These are phyloP conservation scores for Agriopis leucophaearia DNA, from an alignment of 2,888 invertebrate species.

Conservation along the genomic window DNA sequence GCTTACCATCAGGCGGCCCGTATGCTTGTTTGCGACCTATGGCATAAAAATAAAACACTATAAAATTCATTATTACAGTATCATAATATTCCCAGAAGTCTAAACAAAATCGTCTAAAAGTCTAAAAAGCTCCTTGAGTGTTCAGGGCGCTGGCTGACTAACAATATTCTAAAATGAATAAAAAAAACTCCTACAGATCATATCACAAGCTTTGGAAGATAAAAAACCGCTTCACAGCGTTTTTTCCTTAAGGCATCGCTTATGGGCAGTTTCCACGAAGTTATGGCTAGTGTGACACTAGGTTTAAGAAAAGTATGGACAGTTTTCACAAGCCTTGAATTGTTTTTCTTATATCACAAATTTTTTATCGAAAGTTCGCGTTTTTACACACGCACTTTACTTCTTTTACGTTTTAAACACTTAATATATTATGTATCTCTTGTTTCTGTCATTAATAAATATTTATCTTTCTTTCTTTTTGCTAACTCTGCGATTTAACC, in stretches of 20 bases:
- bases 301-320: not conserved
- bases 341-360: too few relatives aligned
- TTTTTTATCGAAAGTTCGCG: too few relatives aligned
- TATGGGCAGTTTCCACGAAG: slow-evolving; percentile 35
- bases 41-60: too few relatives aligned
- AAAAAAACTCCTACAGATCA: slow-evolving; percentile 35
- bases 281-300: slow-evolving; percentile 24
- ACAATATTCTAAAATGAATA: slow-evolving; percentile 33
- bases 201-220: slow-evolving; percentile 32
- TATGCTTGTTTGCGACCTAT: too few relatives aligned
- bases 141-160: slow-evolving; percentile 17
- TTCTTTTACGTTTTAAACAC: too few relatives aligned
- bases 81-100: not conserved
- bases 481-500: too few relatives aligned
- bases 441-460: too few relatives aligned
- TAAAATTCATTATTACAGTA: too few relatives aligned
- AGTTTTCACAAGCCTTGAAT: not conserved
- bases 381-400: too few relatives aligned
- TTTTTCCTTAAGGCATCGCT: slow-evolving; percentile 36
- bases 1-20: too few relatives aligned
- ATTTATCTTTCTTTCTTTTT: too few relatives aligned
- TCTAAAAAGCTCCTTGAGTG: slow-evolving; percentile 13
- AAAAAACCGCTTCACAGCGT: slow-evolving; percentile 33
- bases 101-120: not conserved
- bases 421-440: too few relatives aligned